phyloP scores from a whole-genome alignment of 2,888 invertebrate species.

The Mesochorus sp. region DNA sequence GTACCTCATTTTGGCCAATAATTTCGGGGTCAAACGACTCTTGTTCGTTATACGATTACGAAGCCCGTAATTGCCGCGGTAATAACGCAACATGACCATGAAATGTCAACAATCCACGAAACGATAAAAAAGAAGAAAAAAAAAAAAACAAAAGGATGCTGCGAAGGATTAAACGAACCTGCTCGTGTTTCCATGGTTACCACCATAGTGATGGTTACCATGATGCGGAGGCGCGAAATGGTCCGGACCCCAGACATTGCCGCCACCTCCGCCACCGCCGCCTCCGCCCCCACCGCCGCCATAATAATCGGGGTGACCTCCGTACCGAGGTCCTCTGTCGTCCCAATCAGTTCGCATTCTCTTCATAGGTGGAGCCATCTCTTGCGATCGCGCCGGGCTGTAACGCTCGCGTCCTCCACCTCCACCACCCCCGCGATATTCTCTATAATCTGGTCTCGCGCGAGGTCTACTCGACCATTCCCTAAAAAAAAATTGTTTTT shows the following conservation, averaged over 20 bases:
- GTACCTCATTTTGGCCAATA: constrained; percentile 77
- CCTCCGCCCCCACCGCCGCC: constrained; percentile 64
- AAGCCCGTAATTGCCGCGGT: constrained; percentile 15
- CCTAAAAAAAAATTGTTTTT: constrained; percentile 66
- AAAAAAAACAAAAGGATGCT: constrained; percentile 38
- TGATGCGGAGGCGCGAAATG: constrained; percentile 83
- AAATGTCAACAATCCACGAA: background rate
- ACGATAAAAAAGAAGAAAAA: background rate
- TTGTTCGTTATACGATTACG: constrained; percentile 63
- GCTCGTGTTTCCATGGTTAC: constrained; percentile 82
- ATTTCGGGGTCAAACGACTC: constrained; percentile 76
- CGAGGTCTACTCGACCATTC: constrained; percentile 85
- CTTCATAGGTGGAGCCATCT: constrained; percentile 90
- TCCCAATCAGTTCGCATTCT: constrained; percentile 90
- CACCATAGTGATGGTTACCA: constrained; percentile 85
- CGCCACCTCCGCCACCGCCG: constrained; percentile 68
- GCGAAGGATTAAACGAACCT: constrained; percentile 70
- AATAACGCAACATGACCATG: background rate
- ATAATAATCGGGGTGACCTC: constrained; percentile 74
- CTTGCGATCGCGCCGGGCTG: constrained; percentile 88
- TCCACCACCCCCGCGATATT: constrained; percentile 88
- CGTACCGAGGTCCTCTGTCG: constrained; percentile 79
- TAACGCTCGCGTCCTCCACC: constrained; percentile 85
- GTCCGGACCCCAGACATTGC: constrained; percentile 75
- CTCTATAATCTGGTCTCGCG: constrained; percentile 90